Evolutionary conservation across 2,113 vertebrate species (phyloP).

Genomic region (Myrmophylax atrothorax): DNA sequence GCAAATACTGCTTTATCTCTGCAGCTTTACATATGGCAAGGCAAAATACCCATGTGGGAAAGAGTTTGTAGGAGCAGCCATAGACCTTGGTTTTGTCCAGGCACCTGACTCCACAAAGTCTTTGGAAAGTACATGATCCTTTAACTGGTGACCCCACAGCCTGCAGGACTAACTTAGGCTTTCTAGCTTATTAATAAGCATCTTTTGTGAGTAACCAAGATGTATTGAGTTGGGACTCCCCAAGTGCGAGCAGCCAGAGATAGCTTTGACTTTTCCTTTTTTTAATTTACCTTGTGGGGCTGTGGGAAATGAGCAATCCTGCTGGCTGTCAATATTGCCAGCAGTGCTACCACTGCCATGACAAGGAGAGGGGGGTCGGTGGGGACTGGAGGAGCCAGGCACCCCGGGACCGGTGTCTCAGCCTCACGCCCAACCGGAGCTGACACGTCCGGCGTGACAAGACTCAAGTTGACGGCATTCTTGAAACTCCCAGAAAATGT

Average conservation of each 20-base stretch:
- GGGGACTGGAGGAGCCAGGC: constrained; percentile 21
- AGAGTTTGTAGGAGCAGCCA: background rate
- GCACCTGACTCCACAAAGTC: background rate
- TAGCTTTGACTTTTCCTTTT: constrained; percentile 80
- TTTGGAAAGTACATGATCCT: constrained; percentile 38
- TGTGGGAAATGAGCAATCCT: constrained; percentile 74
- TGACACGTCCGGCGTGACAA: background rate
- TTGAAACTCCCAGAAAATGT: background rate
- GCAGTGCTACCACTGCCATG: background rate
- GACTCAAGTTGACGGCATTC: background rate
- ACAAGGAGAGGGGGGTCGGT: constrained; percentile 2
- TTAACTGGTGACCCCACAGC: background rate
- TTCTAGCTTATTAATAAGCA: constrained; percentile 77
- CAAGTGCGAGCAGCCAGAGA: constrained; percentile 68
- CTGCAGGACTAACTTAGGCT: constrained; percentile 58
- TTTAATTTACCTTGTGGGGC: constrained; percentile 80
- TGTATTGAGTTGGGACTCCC: constrained; percentile 81
- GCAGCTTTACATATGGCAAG: background rate
- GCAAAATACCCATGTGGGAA: background rate
- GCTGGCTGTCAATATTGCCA: constrained; percentile 75
- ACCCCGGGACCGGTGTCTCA: background rate
- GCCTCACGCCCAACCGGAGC: background rate
- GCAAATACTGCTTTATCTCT: background rate
- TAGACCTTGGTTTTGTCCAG: background rate
- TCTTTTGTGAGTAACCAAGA: constrained; percentile 76